phyloP scores from a whole-genome alignment of 2,797 vertebrate genomes.

The Pipistrellus pygmaeus region DNA sequence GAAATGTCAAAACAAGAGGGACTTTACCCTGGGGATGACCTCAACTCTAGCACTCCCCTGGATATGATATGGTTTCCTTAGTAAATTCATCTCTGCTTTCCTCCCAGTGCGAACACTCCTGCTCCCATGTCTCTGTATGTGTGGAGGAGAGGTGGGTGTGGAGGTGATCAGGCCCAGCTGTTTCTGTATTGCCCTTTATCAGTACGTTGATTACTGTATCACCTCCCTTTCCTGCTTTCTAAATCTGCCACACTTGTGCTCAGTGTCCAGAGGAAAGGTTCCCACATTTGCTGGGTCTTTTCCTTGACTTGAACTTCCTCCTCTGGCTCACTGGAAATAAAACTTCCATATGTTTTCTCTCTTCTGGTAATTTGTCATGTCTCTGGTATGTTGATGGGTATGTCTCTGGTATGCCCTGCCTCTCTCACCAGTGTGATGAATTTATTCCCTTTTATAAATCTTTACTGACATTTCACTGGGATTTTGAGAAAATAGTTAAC shows the following conservation, averaged over 20 bases:
- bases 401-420: background rate
- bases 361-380: background rate
- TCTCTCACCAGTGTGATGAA: background rate
- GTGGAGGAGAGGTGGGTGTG: background rate
- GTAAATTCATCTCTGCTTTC: background rate
- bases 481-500: constrained; percentile 40
- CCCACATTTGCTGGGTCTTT: background rate
- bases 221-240: background rate
- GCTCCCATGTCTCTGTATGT: background rate
- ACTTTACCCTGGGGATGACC: background rate
- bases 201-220: background rate
- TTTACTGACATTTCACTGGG: background rate
- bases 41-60: background rate
- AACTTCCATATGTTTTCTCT: background rate
- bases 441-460: background rate
- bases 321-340: background rate
- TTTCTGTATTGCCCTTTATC: background rate
- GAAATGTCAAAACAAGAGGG: background rate
- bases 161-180: background rate
- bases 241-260: background rate
- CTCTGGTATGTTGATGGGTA: background rate
- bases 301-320: background rate
- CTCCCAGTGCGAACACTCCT: background rate
- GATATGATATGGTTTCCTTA: background rate
- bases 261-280: background rate